phyloP scores from a whole-genome alignment of 2,888 invertebrate genomes.

The Dascillus cervinus region DNA sequence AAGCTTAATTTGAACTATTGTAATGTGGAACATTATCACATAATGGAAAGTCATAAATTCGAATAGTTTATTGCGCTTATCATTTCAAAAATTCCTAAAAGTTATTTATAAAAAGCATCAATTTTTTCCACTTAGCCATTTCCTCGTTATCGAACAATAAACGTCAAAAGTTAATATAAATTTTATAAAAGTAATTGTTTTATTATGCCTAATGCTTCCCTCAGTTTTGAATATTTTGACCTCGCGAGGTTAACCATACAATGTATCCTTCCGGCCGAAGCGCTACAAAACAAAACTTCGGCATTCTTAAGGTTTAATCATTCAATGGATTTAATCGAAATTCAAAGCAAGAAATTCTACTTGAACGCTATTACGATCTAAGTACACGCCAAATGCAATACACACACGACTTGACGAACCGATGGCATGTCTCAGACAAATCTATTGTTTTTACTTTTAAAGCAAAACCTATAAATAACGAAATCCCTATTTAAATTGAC shows the following conservation, averaged over 20 bases:
- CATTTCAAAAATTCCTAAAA: no score
- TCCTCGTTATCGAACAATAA: slow-evolving; percentile 16
- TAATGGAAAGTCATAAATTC: no score
- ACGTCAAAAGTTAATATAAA: slow-evolving; percentile 13
- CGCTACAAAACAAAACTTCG: no score
- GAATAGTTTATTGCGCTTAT: no score
- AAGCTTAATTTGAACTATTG: no score
- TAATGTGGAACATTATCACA: no score
- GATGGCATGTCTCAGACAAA: slow-evolving; percentile 37
- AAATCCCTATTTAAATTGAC: slow-evolving; percentile 38
- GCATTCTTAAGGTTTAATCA: no score
- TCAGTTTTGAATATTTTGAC: slow-evolving; percentile 10
- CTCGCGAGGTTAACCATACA: no score
- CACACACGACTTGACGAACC: slow-evolving; percentile 32
- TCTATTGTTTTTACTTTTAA: slow-evolving; percentile 39
- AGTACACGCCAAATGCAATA: slow-evolving; percentile 12
- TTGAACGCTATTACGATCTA: slow-evolving; percentile 13
- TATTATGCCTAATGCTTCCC: slow-evolving; percentile 18
- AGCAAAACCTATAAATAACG: slow-evolving; percentile 38
- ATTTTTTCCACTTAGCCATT: slow-evolving; percentile 11
- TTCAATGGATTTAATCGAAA: not conserved
- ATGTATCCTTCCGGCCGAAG: no score
- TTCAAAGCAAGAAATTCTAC: slow-evolving; percentile 2
- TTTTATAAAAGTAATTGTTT: slow-evolving; percentile 16
- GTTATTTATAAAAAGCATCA: slow-evolving; percentile 2